These are phyloP conservation scores for Erpornis zantholeuca DNA, from an alignment of 2,113 vertebrate genomes.

Conservation along the genomic window DNA sequence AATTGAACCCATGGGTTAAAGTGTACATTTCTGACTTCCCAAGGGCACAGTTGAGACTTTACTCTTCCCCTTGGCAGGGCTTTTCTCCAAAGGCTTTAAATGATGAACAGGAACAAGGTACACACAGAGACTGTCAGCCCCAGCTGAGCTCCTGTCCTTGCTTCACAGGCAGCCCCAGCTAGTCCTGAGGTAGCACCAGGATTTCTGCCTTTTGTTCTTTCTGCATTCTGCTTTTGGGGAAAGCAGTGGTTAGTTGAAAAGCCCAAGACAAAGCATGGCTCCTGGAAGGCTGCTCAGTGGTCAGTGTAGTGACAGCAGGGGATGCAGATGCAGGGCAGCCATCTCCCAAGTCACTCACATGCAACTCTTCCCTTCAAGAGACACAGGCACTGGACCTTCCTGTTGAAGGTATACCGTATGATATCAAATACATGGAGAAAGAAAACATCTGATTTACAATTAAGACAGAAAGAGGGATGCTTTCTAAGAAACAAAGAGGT, in stretches of 20 bases:
- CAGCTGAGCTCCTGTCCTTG: background rate
- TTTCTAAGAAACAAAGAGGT: background rate
- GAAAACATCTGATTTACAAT: background rate
- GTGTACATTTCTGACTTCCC: background rate
- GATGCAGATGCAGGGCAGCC: background rate
- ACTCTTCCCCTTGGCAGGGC: background rate
- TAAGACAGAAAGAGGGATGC: background rate
- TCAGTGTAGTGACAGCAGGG: background rate
- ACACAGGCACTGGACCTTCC: background rate
- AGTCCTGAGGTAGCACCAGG: background rate
- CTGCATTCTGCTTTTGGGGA: background rate
- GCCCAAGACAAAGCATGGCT: accelerated
- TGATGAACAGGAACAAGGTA: background rate
- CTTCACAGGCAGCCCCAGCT: background rate
- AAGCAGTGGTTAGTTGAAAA: background rate
- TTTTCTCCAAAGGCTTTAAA: background rate
- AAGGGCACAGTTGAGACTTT: background rate
- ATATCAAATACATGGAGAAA: background rate
- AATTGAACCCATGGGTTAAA: background rate
- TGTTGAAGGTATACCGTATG: background rate
- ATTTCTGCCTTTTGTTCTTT: background rate
- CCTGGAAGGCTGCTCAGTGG: background rate
- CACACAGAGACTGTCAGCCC: background rate
- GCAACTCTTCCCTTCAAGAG: accelerated
- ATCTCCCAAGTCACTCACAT: background rate